Percentiles rank a stretch among this genome's conserved stretches.
phyloP scores from a whole-genome alignment of 2,797 vertebrate species.

The Phaenicophaeus curvirostris region DNA sequence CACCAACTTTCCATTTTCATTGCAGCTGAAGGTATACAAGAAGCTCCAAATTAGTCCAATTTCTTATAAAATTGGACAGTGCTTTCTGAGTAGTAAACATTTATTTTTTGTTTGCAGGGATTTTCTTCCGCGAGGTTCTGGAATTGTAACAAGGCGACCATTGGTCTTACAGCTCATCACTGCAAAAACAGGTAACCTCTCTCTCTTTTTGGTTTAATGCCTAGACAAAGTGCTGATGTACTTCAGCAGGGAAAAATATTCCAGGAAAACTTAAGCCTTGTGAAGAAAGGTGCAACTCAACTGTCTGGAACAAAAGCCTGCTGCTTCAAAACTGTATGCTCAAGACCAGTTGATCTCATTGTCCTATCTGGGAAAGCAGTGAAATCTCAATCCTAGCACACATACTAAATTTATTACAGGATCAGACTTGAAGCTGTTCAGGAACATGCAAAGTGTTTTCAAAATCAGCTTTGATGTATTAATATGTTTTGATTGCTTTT shows the following conservation, averaged over 20 bases:
- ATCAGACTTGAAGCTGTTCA: not conserved
- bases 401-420: not conserved
- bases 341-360: not conserved
- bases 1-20: not conserved
- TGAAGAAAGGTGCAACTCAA: not conserved
- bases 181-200: slow-evolving; percentile 78
- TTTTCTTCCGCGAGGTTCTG: slow-evolving; percentile 82
- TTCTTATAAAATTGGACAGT: not conserved
- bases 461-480: not conserved
- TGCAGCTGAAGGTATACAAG: not conserved
- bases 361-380: not conserved
- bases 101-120: slow-evolving; percentile 65
- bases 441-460: not conserved
- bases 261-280: not conserved
- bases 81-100: not conserved
- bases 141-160: slow-evolving; percentile 80
- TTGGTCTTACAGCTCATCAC: slow-evolving; percentile 80
- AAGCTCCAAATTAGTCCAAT: not conserved
- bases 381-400: not conserved
- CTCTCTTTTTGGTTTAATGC: not conserved
- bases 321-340: not conserved
- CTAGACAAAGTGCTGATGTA: not conserved
- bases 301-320: not conserved
- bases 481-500: not conserved
- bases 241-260: not conserved